phyloP scores from a whole-genome alignment of 64 coral and sea anemone species.

The Montipora cactus region DNA sequence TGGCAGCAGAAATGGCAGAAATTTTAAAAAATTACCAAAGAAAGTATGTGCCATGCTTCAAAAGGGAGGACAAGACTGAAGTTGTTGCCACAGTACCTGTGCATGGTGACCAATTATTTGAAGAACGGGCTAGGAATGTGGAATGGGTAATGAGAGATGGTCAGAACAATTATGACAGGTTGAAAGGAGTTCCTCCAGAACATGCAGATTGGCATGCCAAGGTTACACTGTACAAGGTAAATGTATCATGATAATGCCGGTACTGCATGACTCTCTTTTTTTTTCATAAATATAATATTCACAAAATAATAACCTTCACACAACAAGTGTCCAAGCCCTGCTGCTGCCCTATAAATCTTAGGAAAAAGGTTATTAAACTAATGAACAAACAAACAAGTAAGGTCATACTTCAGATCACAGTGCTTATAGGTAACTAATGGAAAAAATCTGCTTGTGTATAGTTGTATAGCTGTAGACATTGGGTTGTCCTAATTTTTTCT shows the following conservation, averaged over 20 bases:
- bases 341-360: not conserved
- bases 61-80: too few relatives aligned
- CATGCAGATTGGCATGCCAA: too few relatives aligned
- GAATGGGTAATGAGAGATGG: too few relatives aligned
- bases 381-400: not conserved
- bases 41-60: too few relatives aligned
- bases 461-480: not conserved
- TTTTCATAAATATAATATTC: constrained; percentile 1
- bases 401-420: not conserved
- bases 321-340: not conserved
- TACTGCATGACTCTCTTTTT: not conserved
- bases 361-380: not conserved
- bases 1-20: too few relatives aligned
- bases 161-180: too few relatives aligned
- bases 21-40: too few relatives aligned
- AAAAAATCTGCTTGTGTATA: constrained; percentile 4
- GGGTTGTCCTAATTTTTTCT: not conserved
- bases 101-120: not conserved
- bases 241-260: too few relatives aligned
- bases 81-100: too few relatives aligned
- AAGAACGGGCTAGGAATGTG: too few relatives aligned
- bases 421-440: not conserved
- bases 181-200: too few relatives aligned
- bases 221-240: too few relatives aligned
- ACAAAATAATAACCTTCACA: not conserved